Percentiles rank a stretch among this genome's conserved stretches.
Evolutionary conservation across 1,140 invertebrate genomes (phyloP).

Genomic region (Zophobas atratus): DNA sequence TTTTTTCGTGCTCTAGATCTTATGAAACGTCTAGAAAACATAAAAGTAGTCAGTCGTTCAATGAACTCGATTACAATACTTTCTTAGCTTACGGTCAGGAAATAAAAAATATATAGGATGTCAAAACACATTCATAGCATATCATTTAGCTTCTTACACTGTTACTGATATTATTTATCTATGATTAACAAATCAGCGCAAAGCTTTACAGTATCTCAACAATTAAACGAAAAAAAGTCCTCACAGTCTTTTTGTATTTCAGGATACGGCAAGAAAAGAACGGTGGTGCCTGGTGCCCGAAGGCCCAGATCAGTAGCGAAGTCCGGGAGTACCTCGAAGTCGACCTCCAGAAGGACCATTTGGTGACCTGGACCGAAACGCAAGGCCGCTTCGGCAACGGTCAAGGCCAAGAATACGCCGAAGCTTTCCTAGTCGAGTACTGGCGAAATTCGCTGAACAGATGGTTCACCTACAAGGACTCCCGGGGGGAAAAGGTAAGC

Average conservation of each 20-base stretch:
- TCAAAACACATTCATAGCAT: no score
- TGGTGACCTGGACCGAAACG: slow-evolving; percentile 90
- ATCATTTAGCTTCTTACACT: no score
- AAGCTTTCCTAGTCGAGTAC: slow-evolving; percentile 90
- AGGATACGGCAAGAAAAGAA: slow-evolving; percentile 90
- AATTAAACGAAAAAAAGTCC: background rate
- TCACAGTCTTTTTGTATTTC: slow-evolving; percentile 64
- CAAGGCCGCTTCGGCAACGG: slow-evolving; percentile 96
- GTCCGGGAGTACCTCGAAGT: slow-evolving; percentile 91
- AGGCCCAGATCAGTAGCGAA: slow-evolving; percentile 80
- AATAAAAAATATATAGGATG: no score
- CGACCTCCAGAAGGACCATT: slow-evolving; percentile 82
- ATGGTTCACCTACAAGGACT: slow-evolving; percentile 87
- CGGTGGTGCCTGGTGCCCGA: slow-evolving; percentile 96
- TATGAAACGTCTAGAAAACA: no score
- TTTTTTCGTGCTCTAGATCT: no score
- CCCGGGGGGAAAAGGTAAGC: slow-evolving; percentile 79
- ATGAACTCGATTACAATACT: no score
- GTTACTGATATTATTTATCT: no score
- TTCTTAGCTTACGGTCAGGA: no score
- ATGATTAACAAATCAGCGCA: no score
- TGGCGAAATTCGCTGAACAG: slow-evolving; percentile 78
- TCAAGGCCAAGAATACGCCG: slow-evolving; percentile 91
- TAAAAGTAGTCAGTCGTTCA: no score
- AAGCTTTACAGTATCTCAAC: no score